Evolutionary conservation across 1,140 invertebrate species (phyloP).

Genomic region (Chionoecetes opilio): DNA sequence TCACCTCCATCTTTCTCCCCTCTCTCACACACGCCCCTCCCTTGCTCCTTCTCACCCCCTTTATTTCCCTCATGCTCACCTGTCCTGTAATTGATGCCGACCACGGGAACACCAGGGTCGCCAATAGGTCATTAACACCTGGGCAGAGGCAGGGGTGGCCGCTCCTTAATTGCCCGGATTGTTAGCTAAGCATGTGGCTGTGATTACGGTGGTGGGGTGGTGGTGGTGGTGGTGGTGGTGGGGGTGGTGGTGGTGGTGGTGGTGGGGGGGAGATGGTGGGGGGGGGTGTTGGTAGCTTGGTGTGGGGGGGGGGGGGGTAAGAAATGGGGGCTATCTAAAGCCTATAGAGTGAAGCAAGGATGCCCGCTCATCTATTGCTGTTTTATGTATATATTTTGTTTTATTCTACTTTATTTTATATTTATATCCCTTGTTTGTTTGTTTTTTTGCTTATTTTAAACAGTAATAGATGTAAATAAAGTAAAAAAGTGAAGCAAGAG

Average conservation of each 20-base stretch:
- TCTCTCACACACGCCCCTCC: neutral
- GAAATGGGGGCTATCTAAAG: no score
- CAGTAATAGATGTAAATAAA: no score
- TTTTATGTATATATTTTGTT: no score
- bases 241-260: constrained; percentile 1
- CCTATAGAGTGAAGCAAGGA: no score
- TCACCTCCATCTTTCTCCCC: neutral
- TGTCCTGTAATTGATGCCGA: neutral
- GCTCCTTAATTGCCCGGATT: neutral
- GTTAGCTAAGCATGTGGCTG: constrained; percentile 27
- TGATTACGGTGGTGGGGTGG: neutral
- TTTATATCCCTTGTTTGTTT: no score
- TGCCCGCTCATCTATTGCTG: no score
- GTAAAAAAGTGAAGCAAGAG: no score
- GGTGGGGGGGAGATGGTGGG: neutral
- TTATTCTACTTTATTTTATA: no score
- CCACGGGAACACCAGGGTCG: neutral
- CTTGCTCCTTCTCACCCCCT: neutral
- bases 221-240: neutral
- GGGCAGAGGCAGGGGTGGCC: neutral
- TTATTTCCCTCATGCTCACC: neutral
- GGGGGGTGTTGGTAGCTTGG: neutral
- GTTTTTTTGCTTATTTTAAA: no score
- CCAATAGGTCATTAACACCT: neutral
- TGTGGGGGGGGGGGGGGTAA: no score